A percentile compares a stretch with the other conserved stretches of the same genome.
These are phyloP conservation scores for Alethe castanea DNA, from an alignment of 2,113 vertebrate genomes.

Conservation along the genomic window DNA sequence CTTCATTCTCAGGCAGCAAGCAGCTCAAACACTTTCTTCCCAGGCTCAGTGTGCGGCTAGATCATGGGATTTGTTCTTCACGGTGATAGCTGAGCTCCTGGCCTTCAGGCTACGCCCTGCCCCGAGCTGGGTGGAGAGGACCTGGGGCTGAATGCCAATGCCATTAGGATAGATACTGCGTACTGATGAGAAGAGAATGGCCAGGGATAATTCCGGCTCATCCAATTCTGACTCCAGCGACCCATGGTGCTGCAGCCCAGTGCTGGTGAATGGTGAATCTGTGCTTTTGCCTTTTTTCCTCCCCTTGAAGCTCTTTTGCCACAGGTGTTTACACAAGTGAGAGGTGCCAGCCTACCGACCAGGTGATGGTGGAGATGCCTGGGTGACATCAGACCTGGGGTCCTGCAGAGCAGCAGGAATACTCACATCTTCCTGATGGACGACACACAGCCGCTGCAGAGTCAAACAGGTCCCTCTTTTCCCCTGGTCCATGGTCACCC, in stretches of 20 bases:
- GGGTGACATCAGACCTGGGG: background rate
- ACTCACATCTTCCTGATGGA: background rate
- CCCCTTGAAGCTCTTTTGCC: background rate
- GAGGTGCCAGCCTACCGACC: background rate
- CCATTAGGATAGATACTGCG: background rate
- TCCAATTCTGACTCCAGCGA: background rate
- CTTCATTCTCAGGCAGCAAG: background rate
- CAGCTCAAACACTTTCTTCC: background rate
- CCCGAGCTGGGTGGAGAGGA: background rate
- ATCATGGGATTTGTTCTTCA: background rate
- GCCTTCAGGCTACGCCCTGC: background rate
- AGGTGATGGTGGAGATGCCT: background rate
- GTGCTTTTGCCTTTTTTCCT: background rate
- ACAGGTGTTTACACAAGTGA: background rate
- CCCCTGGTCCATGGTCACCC: too few species aligned
- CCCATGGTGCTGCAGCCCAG: background rate
- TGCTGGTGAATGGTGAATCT: accelerated
- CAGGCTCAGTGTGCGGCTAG: background rate
- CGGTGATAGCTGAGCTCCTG: background rate
- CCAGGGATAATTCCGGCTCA: accelerated
- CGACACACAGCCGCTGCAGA: background rate
- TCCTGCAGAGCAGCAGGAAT: background rate
- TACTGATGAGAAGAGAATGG: background rate
- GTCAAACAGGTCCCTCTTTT: background rate
- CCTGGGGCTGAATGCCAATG: background rate